Evolutionary conservation across 2,797 vertebrate species (phyloP).

Genomic region (Pangasius krempfi): DNA sequence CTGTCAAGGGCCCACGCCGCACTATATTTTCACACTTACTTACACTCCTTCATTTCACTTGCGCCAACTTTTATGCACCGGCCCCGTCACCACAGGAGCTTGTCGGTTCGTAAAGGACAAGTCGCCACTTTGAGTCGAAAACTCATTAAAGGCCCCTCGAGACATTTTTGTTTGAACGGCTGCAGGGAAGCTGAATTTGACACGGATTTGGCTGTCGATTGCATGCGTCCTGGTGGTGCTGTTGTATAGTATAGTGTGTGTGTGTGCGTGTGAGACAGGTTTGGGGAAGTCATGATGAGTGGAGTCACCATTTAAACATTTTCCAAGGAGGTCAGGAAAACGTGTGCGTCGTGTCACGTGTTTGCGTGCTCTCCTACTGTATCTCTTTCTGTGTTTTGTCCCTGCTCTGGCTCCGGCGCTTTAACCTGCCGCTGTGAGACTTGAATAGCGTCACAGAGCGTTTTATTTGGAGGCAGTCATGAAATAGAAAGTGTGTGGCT

Average conservation of each 20-base stretch:
- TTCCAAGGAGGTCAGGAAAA: slow-evolving; percentile 1
- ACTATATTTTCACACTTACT: slow-evolving; percentile 79
- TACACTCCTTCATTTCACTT: slow-evolving; percentile 73
- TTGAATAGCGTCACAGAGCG: slow-evolving; percentile 30
- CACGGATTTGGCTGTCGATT: slow-evolving; percentile 15
- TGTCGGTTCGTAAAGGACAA: slow-evolving; percentile 72
- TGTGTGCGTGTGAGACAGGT: not conserved
- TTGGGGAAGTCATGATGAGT: not conserved
- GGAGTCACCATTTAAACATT: slow-evolving; percentile 11
- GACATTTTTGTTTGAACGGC: slow-evolving; percentile 68
- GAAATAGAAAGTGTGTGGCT: slow-evolving; percentile 16
- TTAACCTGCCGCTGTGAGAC: slow-evolving; percentile 26
- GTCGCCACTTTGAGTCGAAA: slow-evolving; percentile 59
- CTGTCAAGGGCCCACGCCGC: slow-evolving; percentile 70
- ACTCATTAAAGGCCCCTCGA: slow-evolving; percentile 69
- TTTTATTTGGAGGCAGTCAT: slow-evolving; percentile 14
- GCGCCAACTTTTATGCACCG: slow-evolving; percentile 61
- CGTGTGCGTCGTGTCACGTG: not conserved
- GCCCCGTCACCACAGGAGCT: slow-evolving; percentile 73
- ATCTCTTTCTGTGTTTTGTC: slow-evolving; percentile 3
- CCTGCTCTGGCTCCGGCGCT: not conserved
- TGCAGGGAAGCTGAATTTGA: slow-evolving; percentile 37
- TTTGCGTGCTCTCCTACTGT: slow-evolving; percentile 25
- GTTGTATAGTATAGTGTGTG: not conserved
- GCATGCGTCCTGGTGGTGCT: not conserved